Base-by-base conservation (phyloP, 2,888 invertebrate genomes). In the Ormyrus pomaceus region DNA sequence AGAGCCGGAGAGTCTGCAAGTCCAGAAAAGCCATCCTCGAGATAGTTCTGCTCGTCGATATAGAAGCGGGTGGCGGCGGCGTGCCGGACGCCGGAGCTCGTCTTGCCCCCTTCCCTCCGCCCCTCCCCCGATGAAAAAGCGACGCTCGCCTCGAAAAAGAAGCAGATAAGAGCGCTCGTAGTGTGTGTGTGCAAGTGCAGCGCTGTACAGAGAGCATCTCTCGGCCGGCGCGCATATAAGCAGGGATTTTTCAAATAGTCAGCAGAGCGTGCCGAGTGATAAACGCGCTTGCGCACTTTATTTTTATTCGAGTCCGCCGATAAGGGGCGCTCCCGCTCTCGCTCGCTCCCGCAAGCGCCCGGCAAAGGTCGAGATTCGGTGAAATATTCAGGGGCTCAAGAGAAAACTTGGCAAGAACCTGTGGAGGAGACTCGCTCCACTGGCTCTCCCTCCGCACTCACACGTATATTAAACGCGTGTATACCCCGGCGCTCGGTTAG, bases 311-410 rank as follows among this genome's bases (percentile, higher is more conserved):
- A 19, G 45, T 48, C 13, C 11, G 7, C 56, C 59, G 58, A 58
- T 70, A 70, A 58, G n/a, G 58, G 46, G 4, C 8, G 56, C 56
- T 13, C 55, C 10, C 34, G 34, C 34, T 34, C 34, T 4, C 34
- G 34, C 34, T 34, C 34, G 45, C 71, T 10, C 45, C 7, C 13
- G 50, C 45, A 3, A 59, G 45, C n/a, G 34, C 34, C 34, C 34
- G 46, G 68, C 53, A 45, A 62, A 61, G 73, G 56, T 76, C 69
- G 71, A 76, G 80, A 71, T 80, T 78, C 59, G 62, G 74, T 78
- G 78, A 81, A 81, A 77, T 81, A 81, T 81, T 81, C 75, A 75
- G 73, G 73, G 62, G 48, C 19, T 58, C 69, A 13, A 13, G 62
- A 62, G 62, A 70, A 74, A 77, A 78, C 50, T 77, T 75, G 81